Evolutionary conservation across 2,113 vertebrate species (phyloP).

Genomic region (Petrocephalus zakoni): DNA sequence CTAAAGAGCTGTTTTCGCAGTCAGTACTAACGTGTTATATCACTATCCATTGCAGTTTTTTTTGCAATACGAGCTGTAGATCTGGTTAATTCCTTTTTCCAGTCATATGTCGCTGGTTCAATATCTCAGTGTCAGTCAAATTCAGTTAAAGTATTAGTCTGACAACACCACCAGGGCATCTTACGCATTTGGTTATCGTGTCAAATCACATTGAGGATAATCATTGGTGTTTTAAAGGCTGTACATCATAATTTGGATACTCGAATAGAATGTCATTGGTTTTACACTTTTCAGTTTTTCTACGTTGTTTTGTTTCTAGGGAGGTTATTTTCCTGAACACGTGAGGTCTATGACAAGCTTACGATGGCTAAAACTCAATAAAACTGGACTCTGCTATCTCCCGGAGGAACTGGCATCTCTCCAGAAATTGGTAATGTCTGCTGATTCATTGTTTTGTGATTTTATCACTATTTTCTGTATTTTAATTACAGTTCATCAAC

Average conservation of each 20-base stretch:
- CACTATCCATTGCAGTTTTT: background rate
- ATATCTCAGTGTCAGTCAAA: background rate
- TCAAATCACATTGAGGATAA: background rate
- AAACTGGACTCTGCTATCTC: slow-evolving; percentile 90
- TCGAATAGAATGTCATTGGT: background rate
- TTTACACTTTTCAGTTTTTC: background rate
- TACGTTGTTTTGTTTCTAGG: slow-evolving; percentile 51
- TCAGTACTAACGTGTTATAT: background rate
- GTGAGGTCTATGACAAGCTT: slow-evolving; percentile 93
- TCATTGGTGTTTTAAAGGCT: background rate
- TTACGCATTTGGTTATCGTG: background rate
- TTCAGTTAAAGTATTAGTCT: background rate
- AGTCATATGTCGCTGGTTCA: background rate
- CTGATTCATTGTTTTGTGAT: background rate
- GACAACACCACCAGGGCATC: no score
- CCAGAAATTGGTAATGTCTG: slow-evolving; percentile 82
- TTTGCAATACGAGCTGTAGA: background rate
- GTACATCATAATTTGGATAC: background rate
- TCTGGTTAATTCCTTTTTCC: background rate
- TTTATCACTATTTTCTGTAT: background rate
- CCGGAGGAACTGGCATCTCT: slow-evolving; percentile 91
- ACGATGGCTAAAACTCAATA: slow-evolving; percentile 95
- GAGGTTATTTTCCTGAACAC: slow-evolving; percentile 92
- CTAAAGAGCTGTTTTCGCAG: background rate
- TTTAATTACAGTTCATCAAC: background rate